Evolutionary conservation across 2,888 invertebrate genomes (phyloP), one percentile per base, ranked within the genome.

Genomic region (Pterobdella sp.): DNA sequence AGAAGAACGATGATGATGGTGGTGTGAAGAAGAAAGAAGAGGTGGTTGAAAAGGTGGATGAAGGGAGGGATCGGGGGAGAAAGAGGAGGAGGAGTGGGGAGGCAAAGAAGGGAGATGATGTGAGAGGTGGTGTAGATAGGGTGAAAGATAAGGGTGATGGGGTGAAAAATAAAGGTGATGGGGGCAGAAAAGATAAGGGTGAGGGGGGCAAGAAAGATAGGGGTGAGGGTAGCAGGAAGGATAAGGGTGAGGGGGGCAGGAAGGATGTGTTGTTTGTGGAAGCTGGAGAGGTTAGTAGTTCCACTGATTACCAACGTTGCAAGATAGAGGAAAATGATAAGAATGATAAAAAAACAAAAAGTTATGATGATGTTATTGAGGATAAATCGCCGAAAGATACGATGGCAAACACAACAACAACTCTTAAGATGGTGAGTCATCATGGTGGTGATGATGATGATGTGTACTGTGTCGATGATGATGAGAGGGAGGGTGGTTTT

Each of bases 211-310:
- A 18, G 42, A 14, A 7, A 18, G 18, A 42, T 7, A 18, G 42
- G 42, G 18, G 18, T 7, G 42, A 42, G 42, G 42, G 18, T 42
- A 18, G 42, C 10, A 18, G 42, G 42, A 42, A 14, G 42, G 60
- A n/a, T 56, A 26, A 26, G 7, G 60, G 60, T 4, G 60, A 3
- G n/a, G 7, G 4, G 4, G 60, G 60, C 18, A n/a, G 60, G 60
- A 56, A 56, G 60, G n/a, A 22, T 4, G n/a, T 14, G 10, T 7
- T 56, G 60, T 56, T 56, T 22, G 60, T 56, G 60, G 60, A 56
- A 26, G 60, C 60, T 56, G 60, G 60, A 14, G 70, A 70, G 34
- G 72, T 67, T 10, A 60, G 65, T 3, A 72, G 72, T 52, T 72
- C 72, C 2, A 72, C 72, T 49, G 72, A 72, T 60, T 56, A 22